phyloP scores from a whole-genome alignment of 2,797 vertebrate genomes.

The Alosa sapidissima region DNA sequence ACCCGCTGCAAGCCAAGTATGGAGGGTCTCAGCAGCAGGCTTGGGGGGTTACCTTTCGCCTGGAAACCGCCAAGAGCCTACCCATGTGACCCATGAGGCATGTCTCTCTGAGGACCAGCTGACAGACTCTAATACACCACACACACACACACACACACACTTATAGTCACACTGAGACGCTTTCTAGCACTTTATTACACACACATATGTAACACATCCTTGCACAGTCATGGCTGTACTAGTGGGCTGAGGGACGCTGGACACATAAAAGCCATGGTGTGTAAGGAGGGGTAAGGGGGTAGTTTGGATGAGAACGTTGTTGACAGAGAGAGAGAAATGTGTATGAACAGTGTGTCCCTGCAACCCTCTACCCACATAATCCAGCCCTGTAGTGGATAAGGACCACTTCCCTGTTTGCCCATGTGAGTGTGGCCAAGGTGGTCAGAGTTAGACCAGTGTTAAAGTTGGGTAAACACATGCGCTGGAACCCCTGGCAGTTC shows the following conservation, averaged over 20 bases:
- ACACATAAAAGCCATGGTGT: background rate
- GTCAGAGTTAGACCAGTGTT: background rate
- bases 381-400: background rate
- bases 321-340: slow-evolving; percentile 1
- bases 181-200: background rate
- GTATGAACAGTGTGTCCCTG: background rate
- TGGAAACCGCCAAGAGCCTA: slow-evolving; percentile 49
- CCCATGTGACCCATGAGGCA: slow-evolving; percentile 52
- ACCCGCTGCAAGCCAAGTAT: slow-evolving; percentile 69
- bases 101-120: slow-evolving; percentile 43
- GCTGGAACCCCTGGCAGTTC: background rate
- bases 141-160: slow-evolving; percentile 18
- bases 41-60: slow-evolving; percentile 57
- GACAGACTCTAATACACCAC: slow-evolving; percentile 29
- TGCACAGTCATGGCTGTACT: background rate
- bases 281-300: background rate
- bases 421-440: background rate
- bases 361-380: background rate
- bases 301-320: background rate
- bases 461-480: background rate
- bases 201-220: background rate
- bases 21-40: slow-evolving; percentile 47
- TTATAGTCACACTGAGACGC: background rate
- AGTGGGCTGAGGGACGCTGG: background rate
- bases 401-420: background rate